Base-by-base conservation (phyloP, 2,888 invertebrate genomes). In the Nomada ruficornis region DNA sequence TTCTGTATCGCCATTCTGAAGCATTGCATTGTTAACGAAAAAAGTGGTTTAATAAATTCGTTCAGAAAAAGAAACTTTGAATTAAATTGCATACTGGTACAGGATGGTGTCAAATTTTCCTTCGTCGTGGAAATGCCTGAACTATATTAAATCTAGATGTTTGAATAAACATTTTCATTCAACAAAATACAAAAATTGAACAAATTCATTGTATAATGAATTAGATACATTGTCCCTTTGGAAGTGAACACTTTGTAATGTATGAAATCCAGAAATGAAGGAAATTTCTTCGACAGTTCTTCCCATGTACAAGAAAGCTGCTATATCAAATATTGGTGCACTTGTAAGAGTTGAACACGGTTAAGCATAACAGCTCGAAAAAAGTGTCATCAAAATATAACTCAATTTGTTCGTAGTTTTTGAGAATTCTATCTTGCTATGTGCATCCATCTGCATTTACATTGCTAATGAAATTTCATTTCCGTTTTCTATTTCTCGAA, bases 401-500 rank as follows among this genome's bases (percentile, higher is more conserved):
- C 55, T 36, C 36, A 36, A 36, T 36, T 36, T 9, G 36, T 36
- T 36, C 36, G 36, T 36, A 7, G 36, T 36, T 50, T 67, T 57
- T 69, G 70, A 68, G 69, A 71, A 77, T 78, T 75, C 20, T 23
- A 29, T 23, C 42, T 54, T 59, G 67, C 18, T 44, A 69, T 62
- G 50, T 26, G 23, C 75, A 82, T 75, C 64, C 80, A 65, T 36
- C 65, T 67, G 71, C 86, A 90, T 90, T 91, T 90, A 86, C 88
- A 88, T 86, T 88, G 88, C 88, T 89, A 88, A 91, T 91, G 89
- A 91, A 91, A 90, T 91, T 89, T 89, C 86, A 84, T 88, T 86
- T 83, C 84, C 79, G 81, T 82, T 81, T 86, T 81, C 62, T 78
- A 77, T 86, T 84, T 60, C 81, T 83, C 77, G 63, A 79, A 84